Percentiles rank a stretch among this genome's conserved stretches.
Evolutionary conservation across 2,113 vertebrate genomes (phyloP).

Genomic region (Corynorhinus townsendii): DNA sequence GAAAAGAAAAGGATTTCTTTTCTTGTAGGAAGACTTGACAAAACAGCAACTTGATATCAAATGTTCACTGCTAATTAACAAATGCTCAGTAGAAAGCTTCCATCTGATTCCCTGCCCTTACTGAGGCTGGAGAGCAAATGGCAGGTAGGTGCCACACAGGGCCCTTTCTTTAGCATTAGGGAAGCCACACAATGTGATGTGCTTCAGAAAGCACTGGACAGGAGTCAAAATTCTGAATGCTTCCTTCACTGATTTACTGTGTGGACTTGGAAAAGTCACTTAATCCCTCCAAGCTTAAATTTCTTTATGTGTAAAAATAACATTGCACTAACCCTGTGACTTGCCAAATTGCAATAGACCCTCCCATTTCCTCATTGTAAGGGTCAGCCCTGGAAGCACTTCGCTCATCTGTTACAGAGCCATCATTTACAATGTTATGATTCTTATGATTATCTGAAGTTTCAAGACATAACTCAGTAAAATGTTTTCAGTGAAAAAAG

Average conservation of each 20-base stretch:
- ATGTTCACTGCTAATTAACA: conserved; percentile 72
- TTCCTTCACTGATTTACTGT: conserved; percentile 24
- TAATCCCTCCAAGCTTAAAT: conserved; percentile 41
- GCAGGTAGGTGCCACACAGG: conserved; percentile 32
- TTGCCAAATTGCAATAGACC: not conserved
- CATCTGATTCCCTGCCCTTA: conserved; percentile 49
- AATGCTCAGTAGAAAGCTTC: conserved; percentile 65
- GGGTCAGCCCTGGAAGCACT: not conserved
- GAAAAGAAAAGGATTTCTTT: conserved; percentile 73
- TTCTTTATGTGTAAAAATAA: conserved; percentile 37
- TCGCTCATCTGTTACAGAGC: not conserved
- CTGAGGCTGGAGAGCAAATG: conserved; percentile 55
- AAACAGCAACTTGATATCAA: conserved; percentile 73
- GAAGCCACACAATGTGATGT: not conserved
- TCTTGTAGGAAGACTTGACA: conserved; percentile 70
- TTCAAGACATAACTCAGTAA: conserved; percentile 15
- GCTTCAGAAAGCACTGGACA: not conserved
- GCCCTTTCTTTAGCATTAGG: conserved; percentile 22
- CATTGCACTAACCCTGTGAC: conserved; percentile 1
- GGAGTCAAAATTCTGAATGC: conserved; percentile 28
- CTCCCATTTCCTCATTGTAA: not conserved
- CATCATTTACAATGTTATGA: not conserved
- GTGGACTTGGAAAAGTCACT: conserved; percentile 49
- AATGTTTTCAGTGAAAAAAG: not conserved
- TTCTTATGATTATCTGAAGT: not conserved